These are phyloP conservation scores for Rhinolophus ferrumequinum DNA, from an alignment of 2,113 vertebrate genomes.

Conservation along the genomic window DNA sequence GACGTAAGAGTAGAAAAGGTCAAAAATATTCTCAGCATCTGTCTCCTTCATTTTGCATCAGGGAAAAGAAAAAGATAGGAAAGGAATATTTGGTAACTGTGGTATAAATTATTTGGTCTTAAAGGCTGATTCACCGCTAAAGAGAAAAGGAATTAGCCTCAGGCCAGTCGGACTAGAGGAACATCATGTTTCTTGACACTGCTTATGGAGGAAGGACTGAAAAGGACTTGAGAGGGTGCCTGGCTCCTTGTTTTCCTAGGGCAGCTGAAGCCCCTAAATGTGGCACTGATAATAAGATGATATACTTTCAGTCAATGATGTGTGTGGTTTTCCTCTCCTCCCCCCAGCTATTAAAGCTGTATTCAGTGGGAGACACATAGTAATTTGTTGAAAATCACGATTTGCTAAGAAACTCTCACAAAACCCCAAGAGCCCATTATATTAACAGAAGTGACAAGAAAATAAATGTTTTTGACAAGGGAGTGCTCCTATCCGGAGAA, in stretches of 20 bases:
- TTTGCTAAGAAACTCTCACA: constrained; percentile 83
- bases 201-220: constrained; percentile 30
- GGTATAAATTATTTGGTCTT: constrained; percentile 67
- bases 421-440: constrained; percentile 80
- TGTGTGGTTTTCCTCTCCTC: constrained; percentile 63
- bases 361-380: constrained; percentile 80
- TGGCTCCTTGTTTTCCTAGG: constrained; percentile 70
- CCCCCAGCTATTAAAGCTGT: constrained; percentile 76
- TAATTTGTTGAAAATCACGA: constrained; percentile 82
- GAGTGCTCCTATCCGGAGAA: constrained; percentile 67
- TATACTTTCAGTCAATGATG: constrained; percentile 70
- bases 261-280: neutral
- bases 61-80: constrained; percentile 8
- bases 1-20: constrained; percentile 28
- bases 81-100: constrained; percentile 5
- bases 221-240: neutral
- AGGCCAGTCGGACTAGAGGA: constrained; percentile 48
- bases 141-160: constrained; percentile 68
- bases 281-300: constrained; percentile 56
- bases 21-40: constrained; percentile 51
- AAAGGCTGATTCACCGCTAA: constrained; percentile 58
- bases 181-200: constrained; percentile 63
- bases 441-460: constrained; percentile 80
- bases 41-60: constrained; percentile 50
- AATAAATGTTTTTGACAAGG: constrained; percentile 82